phyloP scores from a whole-genome alignment of 2,797 vertebrate genomes.

The Mustela erminea region DNA sequence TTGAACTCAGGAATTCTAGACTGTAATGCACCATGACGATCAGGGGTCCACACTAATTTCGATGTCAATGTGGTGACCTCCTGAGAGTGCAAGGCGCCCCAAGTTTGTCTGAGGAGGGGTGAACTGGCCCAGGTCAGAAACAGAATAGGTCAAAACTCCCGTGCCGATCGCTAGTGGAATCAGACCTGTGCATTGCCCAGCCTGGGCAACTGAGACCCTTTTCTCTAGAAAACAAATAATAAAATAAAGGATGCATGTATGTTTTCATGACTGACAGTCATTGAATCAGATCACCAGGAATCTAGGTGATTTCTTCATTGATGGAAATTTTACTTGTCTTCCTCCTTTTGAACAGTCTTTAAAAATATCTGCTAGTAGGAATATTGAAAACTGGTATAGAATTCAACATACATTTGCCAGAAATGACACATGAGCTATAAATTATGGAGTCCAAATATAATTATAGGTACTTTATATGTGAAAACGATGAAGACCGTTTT shows the following conservation, averaged over 20 bases:
- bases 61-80: neutral
- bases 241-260: neutral
- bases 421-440: neutral
- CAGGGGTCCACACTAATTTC: neutral
- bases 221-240: neutral
- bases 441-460: slow-evolving; percentile 37
- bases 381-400: neutral
- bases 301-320: neutral
- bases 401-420: neutral
- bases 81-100: neutral
- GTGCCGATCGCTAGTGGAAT: neutral
- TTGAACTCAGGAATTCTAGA: neutral
- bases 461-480: neutral
- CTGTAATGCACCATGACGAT: no score
- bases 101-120: neutral
- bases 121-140: neutral
- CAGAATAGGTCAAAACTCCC: neutral
- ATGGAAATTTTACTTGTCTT: slow-evolving; percentile 20
- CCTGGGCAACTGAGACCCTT: neutral
- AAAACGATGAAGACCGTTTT: neutral
- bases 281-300: neutral
- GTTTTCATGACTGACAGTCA: slow-evolving; percentile 55
- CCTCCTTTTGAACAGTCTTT: slow-evolving; percentile 12
- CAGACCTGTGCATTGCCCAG: neutral
- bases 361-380: neutral